Evolutionary conservation across 2,797 vertebrate genomes (phyloP), one percentile per base, ranked within the genome.

Genomic region (Hypotaenidia philippensis): DNA sequence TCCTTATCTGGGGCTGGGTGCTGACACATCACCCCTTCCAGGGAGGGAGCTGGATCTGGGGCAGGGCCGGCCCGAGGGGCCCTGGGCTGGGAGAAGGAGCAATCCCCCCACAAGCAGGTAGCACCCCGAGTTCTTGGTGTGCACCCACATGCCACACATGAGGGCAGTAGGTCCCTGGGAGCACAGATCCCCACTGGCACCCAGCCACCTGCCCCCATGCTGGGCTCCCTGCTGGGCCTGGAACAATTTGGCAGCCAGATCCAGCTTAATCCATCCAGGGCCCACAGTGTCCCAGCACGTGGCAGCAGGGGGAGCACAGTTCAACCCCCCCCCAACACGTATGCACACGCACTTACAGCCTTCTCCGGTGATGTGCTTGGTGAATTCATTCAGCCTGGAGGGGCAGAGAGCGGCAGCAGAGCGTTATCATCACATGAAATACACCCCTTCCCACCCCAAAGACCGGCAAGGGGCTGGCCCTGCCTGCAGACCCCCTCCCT

Each of bases 341-440:
- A 26, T 2, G 2, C 9, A 98, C 98, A 25, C 3, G 0, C 49
- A 99, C 99, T 99, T 92, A 99, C 99, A 99, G 98, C 98, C 98
- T 96, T 99, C 99, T 25, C 98, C 99, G 0, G 96, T 99, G 96
- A 99, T 99, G 36, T 99, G 99, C 82, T 99, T 99, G 3, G 99
- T 99, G 98, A 99, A 99, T 96, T 99, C 99, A 13, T 99, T 99
- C 76, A 99, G 97, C 92, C 99, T 99, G 68, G 23, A 96, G 93
- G 50, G 86, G 20, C 57, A 50, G 34, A 87, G 89, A 72, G 52
- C 29, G 5, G 1, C 50, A 59, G 31, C 6, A 29, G 60, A 76
- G 68, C 5, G 0, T 64, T 1, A 27, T 2, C 36, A 19, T 3
- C 27, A 2, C 1, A 7, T 6, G 10, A 36, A 68, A 70, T 13